Evolutionary conservation across 2,888 invertebrate species (phyloP).

Genomic region (Leistus spinibarbis): DNA sequence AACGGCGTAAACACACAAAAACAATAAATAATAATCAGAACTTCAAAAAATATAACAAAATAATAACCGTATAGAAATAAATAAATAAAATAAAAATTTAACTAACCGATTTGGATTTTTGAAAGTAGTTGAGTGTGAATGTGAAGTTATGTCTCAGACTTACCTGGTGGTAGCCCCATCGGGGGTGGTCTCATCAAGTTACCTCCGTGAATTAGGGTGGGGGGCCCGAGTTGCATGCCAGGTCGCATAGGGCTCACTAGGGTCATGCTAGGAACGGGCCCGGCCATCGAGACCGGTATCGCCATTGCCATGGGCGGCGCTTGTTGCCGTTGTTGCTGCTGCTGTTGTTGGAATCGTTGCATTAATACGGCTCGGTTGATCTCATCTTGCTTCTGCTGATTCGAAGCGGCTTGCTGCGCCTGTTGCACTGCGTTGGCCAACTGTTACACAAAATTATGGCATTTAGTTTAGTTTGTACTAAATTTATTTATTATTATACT

Average conservation of each 20-base stretch:
- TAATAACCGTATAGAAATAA: not conserved
- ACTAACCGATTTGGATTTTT: conserved; percentile 15
- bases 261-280: conserved; percentile 59
- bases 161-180: conserved; percentile 71
- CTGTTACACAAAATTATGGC: conserved; percentile 40
- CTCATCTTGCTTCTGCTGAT: conserved; percentile 56
- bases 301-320: conserved; percentile 57
- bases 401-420: conserved; percentile 59
- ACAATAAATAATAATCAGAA: not conserved
- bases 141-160: conserved; percentile 51
- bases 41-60: not conserved
- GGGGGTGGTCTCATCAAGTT: conserved; percentile 69
- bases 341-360: conserved; percentile 59
- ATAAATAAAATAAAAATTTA: conserved; percentile 13
- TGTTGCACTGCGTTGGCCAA: conserved; percentile 59
- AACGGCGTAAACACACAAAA: conserved; percentile 26
- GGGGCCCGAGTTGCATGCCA: conserved; percentile 60
- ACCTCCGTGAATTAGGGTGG: conserved; percentile 63
- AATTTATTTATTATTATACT: too few species aligned
- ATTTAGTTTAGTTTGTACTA: not conserved
- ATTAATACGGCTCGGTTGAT: conserved; percentile 55
- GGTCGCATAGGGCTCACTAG: conserved; percentile 62
- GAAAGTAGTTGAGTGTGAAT: conserved; percentile 1
- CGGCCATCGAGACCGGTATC: conserved; percentile 58
- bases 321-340: conserved; percentile 57